Base-by-base conservation (phyloP, 2,888 invertebrate species). In the Morpho deidamia region DNA sequence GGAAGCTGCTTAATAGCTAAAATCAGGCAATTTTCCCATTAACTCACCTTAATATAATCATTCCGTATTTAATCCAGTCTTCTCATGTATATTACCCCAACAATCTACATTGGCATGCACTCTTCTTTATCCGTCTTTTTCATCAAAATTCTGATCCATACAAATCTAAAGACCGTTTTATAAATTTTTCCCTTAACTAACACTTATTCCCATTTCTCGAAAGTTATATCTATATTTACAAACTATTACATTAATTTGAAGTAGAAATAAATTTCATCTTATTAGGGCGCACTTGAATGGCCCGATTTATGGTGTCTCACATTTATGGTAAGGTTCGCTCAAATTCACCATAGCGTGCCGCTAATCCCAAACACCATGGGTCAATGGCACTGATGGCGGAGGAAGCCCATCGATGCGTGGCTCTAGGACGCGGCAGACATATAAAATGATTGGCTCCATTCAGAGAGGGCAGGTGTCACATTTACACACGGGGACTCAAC, bases 371-470 rank as follows among this genome's bases (percentile, higher is more conserved):
- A 60, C 58, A 62, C 60, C 65, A 61, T 64, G 58, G 81, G 78
- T 80, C 82, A 78, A 72, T 78, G 75, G 69, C 80, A 73, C 62
- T 64, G 68, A 69, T 10, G 10, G 39, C 74, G 75, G 74, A 77
- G 76, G 72, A 70, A 74, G 61, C 56, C 63, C 80, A 81, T 60
- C 72, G 75, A 82, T 77, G 78, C 87, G 76, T 82, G 71, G 66
- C 65, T 81, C 78, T 80, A 81, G 82, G 83, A 83, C 83, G 68
- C 72, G 11, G 14, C 47, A 44, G 41, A 55, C 63, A 75, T 86
- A 86, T 85, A 85, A 72, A 85, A 70, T 72, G 63, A 56, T 43
- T 44, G 66, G 53, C 56, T 48, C 53, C 53, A 42, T 47, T 39
- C 11, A 7, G n/a, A 46, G 39, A 40, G 44, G 51, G 54, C 63